These are phyloP conservation scores for Oncorhynchus masou DNA, from an alignment of 2,113 vertebrate genomes.

Conservation along the genomic window DNA sequence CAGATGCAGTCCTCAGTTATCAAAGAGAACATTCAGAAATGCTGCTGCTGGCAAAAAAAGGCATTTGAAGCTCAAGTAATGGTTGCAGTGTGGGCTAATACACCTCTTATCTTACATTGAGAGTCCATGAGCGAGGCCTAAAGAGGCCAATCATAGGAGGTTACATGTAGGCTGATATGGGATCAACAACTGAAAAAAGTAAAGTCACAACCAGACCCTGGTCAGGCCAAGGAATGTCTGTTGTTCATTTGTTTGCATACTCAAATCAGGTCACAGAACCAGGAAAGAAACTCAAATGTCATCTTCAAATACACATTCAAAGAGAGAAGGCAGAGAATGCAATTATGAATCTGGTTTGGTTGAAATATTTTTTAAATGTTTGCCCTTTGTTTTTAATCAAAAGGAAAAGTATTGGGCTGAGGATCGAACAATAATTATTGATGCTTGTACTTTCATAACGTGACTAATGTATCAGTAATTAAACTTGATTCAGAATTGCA, in stretches of 20 bases:
- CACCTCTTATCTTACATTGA: not conserved
- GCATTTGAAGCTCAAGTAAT: not conserved
- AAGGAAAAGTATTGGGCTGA: too few species aligned
- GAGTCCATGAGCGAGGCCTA: not conserved
- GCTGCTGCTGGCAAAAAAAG: not conserved
- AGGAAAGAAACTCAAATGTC: not conserved
- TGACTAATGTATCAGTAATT: too few species aligned
- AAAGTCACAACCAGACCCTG: not conserved
- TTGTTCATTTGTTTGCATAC: not conserved
- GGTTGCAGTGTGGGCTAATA: not conserved
- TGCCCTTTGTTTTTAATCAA: too few species aligned
- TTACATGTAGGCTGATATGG: not conserved
- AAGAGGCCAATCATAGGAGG: not conserved
- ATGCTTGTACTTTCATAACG: too few species aligned
- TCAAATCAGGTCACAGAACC: not conserved
- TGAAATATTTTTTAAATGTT: too few species aligned
- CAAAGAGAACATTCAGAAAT: conserved; percentile 35
- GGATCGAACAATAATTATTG: too few species aligned
- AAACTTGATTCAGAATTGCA: too few species aligned
- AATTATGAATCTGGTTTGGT: too few species aligned
- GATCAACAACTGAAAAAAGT: not conserved
- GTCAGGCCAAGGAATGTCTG: not conserved
- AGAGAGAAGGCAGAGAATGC: too few species aligned
- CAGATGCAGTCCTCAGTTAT: conserved; percentile 5
- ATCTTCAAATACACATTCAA: not conserved